Base-by-base conservation (phyloP, 2,888 invertebrate genomes). In the Phortica okadai region DNA sequence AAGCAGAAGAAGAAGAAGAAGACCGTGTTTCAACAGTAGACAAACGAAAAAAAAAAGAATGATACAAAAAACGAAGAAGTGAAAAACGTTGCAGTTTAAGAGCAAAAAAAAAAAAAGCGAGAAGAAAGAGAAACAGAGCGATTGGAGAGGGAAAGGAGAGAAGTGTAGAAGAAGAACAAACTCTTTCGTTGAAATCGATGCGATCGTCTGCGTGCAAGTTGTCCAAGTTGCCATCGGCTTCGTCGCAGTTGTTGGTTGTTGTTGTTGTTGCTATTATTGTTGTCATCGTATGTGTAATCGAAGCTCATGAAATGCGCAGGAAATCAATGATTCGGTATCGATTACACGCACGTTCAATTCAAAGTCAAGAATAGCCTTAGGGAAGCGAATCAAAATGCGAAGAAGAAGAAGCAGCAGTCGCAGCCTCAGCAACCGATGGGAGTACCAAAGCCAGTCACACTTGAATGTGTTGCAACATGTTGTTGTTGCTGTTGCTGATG, bases 291-390 rank as follows among this genome's bases (percentile, higher is more conserved):
- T 16, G 16, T 74, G 62, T 33, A 72, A 74, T 80, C 76, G 86
- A 84, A 86, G 82, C 87, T 86, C 87, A 82, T 86, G 83, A 85
- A 85, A 82, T 86, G 89, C 83, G 83, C 84, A 89, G 89, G 88
- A 89, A 89, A 90, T 89, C 89, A 87, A 90, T 89, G 89, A 86
- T 87, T 89, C 84, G 89, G 90, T 89, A 88, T 89, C 90, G 86
- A 89, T 89, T 89, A 89, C 90, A 89, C 81, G 82, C 86, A 87
- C 82, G 78, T 74, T 14, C 8, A 74, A 74, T 33, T 33, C 33
- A 59, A 70, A 50, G 73, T 54, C 25, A 54, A 72, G 56, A 41
- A 50, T 7, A 14, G 42, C 16, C 64, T 74, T 69, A 79, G 33
- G 41, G 7, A 64, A 50, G 8, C 50, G 64, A 33, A 64, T 33